Base-by-base conservation (phyloP, 2,797 vertebrate genomes). In the Poecilia picta region DNA sequence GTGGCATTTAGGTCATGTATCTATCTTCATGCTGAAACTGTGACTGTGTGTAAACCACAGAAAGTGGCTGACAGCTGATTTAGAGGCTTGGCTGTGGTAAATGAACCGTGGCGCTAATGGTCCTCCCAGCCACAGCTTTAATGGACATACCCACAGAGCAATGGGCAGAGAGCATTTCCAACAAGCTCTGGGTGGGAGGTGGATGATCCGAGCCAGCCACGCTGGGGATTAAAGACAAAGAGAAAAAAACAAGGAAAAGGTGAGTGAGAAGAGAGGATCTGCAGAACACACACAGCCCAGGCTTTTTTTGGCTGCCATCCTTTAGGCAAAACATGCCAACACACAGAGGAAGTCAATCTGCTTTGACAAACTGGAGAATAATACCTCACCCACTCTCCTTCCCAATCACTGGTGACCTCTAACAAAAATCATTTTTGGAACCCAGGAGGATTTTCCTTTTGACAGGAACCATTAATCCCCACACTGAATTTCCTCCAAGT, bases 61-160 rank as follows among this genome's bases (percentile, higher is more conserved):
- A 78, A 81, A 82, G 82, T 82, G 81, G 77, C 90, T 18, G 86
- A 88, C 82, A 84, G 88, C 90, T 94, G 93, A 94, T 93, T 93
- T 92, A 92, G 79, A 91, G 87, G 88, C 90, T 18, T 73, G 85
- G 74, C 81, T 6, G 81, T 59, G 84, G 88, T 81, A 93, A 95
- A 94, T 94, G 90, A 94, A 89, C 85, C 92, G 36, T 72, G 5
- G 62, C 85, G 7, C 90, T 94, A 93, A 94, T 94, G 90, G 87
- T 81, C 88, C 79, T 93, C 79, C 84, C 83, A 66, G 83, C 86
- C 85, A 87, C 81, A 75, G 87, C 87, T 92, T 91, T 93, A 94
- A 94, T 94, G 91, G 92, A 93, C 90, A 83, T 83, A 83, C 89
- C 86, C 88, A 81, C 83, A 82, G 91, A 88, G 91, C 83, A 43